Percentiles rank a stretch among this genome's conserved stretches.
These are phyloP conservation scores for Dermatophagoides farinae DNA, from an alignment of 1,140 invertebrate genomes.

Conservation along the genomic window DNA sequence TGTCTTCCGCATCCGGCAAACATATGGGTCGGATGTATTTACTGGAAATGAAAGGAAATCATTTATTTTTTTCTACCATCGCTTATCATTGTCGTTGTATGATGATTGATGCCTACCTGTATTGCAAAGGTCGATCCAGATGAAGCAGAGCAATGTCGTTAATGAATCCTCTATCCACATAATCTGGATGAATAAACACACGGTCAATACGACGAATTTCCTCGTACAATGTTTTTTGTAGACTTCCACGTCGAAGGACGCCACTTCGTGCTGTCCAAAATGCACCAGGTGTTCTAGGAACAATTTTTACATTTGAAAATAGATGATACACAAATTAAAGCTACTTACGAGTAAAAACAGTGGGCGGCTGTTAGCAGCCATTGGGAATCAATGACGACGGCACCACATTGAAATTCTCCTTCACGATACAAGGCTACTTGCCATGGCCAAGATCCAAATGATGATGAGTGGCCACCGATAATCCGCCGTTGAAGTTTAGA, in stretches of 20 bases:
- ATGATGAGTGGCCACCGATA: constrained; percentile 8
- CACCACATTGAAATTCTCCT: constrained; percentile 70
- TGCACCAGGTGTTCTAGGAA: constrained; percentile 41
- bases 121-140: constrained; percentile 37
- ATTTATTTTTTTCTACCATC: not conserved
- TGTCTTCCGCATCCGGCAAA: constrained; percentile 29
- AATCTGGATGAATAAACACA: constrained; percentile 49
- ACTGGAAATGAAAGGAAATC: constrained; percentile 20
- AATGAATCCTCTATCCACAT: constrained; percentile 50
- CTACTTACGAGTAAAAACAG: constrained; percentile 36
- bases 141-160: constrained; percentile 54
- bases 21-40: constrained; percentile 54
- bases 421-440: constrained; percentile 30
- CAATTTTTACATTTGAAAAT: not conserved
- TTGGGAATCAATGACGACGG: constrained; percentile 46
- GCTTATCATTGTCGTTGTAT: too few relatives aligned
- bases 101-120: constrained; percentile 26
- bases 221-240: constrained; percentile 51
- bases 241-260: constrained; percentile 42
- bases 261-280: constrained; percentile 58
- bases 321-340: not conserved
- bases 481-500: constrained; percentile 31
- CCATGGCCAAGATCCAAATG: constrained; percentile 12
- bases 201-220: constrained; percentile 37
- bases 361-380: constrained; percentile 70